phyloP scores from a whole-genome alignment of 1,140 invertebrate species.

The Andricus grossulariae region DNA sequence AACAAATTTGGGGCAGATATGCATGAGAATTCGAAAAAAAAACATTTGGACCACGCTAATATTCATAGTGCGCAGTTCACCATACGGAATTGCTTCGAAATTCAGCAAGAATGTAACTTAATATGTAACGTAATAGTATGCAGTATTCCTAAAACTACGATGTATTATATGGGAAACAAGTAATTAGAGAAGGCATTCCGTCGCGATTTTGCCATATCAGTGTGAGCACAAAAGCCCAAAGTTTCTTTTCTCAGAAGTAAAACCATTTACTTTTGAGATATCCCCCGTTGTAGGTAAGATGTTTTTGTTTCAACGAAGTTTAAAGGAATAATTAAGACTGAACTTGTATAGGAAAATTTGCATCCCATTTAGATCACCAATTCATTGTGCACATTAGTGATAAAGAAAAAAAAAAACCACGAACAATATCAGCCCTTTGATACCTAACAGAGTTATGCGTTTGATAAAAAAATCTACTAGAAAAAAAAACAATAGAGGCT shows the following conservation, averaged over 20 bases:
- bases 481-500: constrained; percentile 50
- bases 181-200: constrained; percentile 56
- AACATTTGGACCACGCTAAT: background rate
- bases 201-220: constrained; percentile 64
- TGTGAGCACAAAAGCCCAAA: constrained; percentile 51
- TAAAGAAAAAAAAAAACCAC: constrained; percentile 53
- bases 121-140: constrained; percentile 39
- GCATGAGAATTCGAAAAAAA: background rate
- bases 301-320: constrained; percentile 68
- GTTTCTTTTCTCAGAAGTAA: constrained; percentile 49
- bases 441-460: constrained; percentile 67
- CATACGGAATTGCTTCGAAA: constrained; percentile 57
- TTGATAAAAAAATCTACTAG: constrained; percentile 64
- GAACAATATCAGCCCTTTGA: constrained; percentile 71
- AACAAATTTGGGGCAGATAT: background rate
- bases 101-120: constrained; percentile 20
- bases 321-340: constrained; percentile 73
- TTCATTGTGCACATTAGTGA: constrained; percentile 66
- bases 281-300: constrained; percentile 17
- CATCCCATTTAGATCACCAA: constrained; percentile 67
- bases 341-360: constrained; percentile 66
- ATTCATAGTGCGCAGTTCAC: constrained; percentile 21
- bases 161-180: constrained; percentile 38
- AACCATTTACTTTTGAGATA: constrained; percentile 9
- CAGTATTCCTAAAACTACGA: constrained; percentile 31